Evolutionary conservation across 2,888 invertebrate species (phyloP), one percentile per base, ranked within the genome.

Genomic region (Drosophila flavopinicola): DNA sequence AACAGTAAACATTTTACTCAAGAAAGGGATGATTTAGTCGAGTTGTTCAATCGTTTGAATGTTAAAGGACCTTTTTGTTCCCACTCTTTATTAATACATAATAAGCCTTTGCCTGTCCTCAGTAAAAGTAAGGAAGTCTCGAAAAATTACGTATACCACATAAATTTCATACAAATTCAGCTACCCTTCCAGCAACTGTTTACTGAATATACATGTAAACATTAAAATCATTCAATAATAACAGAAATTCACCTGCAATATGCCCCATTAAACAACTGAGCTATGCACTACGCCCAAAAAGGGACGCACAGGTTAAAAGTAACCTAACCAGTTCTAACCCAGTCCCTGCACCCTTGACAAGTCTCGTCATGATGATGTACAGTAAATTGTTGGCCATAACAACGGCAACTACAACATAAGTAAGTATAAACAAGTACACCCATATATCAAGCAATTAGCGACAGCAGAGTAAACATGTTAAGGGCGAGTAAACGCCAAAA

Each of bases 371-470:
- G 52, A 76, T 73, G 67, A 73, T 48, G 58, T 53, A 63, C 54
- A 66, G 39, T 52, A 64, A 75, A 72, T 66, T 54, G 65, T 60
- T 63, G 57, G 60, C 66, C 76, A 76, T 76, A 76, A 78, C 79
- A 75, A 78, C 83, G 58, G 39, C 35, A 25, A 45, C 38, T 7
- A 30, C 37, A 54, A 20, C 20, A 20, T 20, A 20, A 20, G 20
- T 24, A 38, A 56, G 56, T 32, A 32, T 33, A 44, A 44, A 51
- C 63, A 71, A 57, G 59, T 63, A 67, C 44, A 64, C 20, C 57
- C 54, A 85, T 82, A 78, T 71, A 78, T 85, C 75, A 75, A 85
- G 60, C 82, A 83, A 83, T 83, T 85, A 83, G 85, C 82, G 76
- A 76, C 82, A 76, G 67, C 47, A 66, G 76, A 75, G 66, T 77